Evolutionary conservation across 2,888 invertebrate species (phyloP).

Genomic region (Litoditis marina): DNA sequence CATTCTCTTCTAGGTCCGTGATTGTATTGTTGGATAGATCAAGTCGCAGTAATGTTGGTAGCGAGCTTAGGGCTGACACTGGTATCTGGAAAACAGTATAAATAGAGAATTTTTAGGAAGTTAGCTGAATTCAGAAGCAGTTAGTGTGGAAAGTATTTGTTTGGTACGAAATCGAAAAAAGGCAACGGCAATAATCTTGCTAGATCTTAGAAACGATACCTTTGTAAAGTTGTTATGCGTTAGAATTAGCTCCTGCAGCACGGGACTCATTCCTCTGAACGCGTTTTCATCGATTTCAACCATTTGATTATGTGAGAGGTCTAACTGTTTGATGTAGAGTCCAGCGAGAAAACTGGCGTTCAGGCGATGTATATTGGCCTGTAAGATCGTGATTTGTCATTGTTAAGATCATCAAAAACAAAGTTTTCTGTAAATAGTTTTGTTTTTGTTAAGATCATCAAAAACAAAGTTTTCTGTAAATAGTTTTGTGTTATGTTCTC

Average conservation of each 20-base stretch:
- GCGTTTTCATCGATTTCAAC: constrained; percentile 45
- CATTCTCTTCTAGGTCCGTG: constrained; percentile 42
- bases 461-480: too few species aligned
- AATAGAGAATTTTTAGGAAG: too few species aligned
- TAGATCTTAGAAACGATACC: too few species aligned
- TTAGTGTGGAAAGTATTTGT: too few species aligned
- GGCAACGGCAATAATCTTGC: too few species aligned
- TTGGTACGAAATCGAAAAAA: too few species aligned
- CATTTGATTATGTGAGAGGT: constrained; percentile 52
- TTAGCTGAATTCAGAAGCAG: too few species aligned
- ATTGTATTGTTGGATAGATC: constrained; percentile 60
- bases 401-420: background rate
- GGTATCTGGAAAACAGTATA: constrained; percentile 41
- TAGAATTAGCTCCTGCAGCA: constrained; percentile 52
- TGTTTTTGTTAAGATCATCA: background rate
- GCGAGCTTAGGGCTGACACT: constrained; percentile 37
- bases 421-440: too few species aligned
- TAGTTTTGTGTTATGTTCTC: too few species aligned
- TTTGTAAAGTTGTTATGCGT: constrained; percentile 45
- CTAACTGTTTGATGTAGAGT: constrained; percentile 59
- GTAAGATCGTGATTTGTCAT: constrained; percentile 7
- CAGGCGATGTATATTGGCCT: constrained; percentile 33
- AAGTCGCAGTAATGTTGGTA: constrained; percentile 48
- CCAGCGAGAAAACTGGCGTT: constrained; percentile 52
- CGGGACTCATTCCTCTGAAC: constrained; percentile 55